Evolutionary conservation across 2,888 invertebrate species (phyloP), one percentile per base, ranked within the genome.

Genomic region (Drosophila pegasa): DNA sequence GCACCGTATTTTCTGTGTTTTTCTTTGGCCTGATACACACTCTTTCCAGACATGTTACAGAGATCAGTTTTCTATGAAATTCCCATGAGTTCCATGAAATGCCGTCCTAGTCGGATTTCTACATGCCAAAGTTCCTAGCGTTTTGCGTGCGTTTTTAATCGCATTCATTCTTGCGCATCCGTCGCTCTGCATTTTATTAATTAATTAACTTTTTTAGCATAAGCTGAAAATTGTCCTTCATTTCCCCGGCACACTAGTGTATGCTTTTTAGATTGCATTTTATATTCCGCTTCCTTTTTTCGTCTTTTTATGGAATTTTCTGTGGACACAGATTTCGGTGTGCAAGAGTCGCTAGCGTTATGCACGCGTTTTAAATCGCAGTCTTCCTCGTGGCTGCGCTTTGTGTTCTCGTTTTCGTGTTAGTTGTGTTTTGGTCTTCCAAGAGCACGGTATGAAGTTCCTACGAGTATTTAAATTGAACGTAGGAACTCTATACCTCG

Each of bases 381-480:
- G 8, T n/a, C 25, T n/a, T 25, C 38, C n/a, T n/a, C 9, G 22
- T 18, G 14, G 14, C 41, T 41, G 22, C 40, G 40, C 14, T 41
- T 8, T 25, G 8, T 51, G 12, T 27, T n/a, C n/a, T n/a, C n/a
- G 1, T 10, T n/a, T 33, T 20, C 14, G 27, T 20, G 22, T 45
- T 48, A 35, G 92, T 90, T 92, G 93, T 91, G 83, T 91, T 93
- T 94, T 94, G 95, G 96, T 95, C 94, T 95, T 95, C 97, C 97
- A 97, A 97, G 97, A 97, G 97, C 97, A 97, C 97, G 97, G 97
- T 97, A 97, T 97, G 97, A 97, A 97, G 97, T 97, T 97, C 97
- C 97, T 97, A 97, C 97, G 95, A 93, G 93, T 93, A 91, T 93
- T 94, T 96, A 88, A 87, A 88, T 78, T 79, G 87, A 90, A 92